phyloP scores from a whole-genome alignment of 2,888 invertebrate genomes.

The Pterobdella sp. region DNA sequence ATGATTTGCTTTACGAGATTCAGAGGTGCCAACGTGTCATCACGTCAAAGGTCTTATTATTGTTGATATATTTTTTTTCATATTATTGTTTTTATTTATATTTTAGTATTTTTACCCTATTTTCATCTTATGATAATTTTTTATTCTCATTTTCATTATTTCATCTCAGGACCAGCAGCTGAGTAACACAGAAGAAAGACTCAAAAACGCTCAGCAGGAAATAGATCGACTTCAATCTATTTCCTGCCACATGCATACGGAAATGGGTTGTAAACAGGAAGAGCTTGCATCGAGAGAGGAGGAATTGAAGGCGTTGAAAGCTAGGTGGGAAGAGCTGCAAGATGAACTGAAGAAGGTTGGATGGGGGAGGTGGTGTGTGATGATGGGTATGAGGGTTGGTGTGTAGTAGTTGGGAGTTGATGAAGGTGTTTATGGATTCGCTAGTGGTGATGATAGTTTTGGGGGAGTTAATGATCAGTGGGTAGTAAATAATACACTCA shows the following conservation, averaged over 20 bases:
- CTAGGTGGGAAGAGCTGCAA: neutral
- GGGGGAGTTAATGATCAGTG: too few species aligned
- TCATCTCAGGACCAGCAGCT: neutral
- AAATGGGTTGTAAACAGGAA: neutral
- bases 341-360: neutral
- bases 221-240: neutral
- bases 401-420: too few species aligned
- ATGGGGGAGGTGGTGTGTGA: too few species aligned
- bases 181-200: neutral
- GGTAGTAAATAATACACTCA: too few species aligned
- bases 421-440: too few species aligned
- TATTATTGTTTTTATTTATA: too few species aligned
- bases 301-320: neutral
- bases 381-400: too few species aligned
- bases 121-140: too few species aligned
- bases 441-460: too few species aligned
- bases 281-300: neutral
- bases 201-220: neutral
- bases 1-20: neutral
- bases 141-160: neutral
- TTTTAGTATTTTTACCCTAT: too few species aligned
- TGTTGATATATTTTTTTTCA: too few species aligned
- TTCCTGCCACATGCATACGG: neutral
- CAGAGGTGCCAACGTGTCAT: neutral
- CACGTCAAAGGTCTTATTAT: too few species aligned